Conservation (phyloP, 2,888 invertebrate species). For the Drosophila picticornis region DNA sequence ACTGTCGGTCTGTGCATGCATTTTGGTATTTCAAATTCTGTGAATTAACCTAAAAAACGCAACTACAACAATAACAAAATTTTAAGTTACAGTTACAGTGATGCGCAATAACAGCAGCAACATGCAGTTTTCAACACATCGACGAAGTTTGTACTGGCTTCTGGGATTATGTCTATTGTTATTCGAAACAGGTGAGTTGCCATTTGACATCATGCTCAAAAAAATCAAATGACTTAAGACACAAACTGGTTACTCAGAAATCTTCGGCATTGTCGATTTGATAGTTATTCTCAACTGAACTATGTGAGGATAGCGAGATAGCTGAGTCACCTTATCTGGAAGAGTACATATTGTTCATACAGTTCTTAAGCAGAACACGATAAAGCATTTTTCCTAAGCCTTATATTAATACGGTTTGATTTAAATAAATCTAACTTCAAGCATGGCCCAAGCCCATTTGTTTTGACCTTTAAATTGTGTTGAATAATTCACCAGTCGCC, state of each 20-base stretch:
- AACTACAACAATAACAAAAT: constrained; percentile 64
- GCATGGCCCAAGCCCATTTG: background rate
- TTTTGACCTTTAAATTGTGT: background rate
- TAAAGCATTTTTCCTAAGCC: constrained; percentile 11
- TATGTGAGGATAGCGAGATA: constrained; percentile 4
- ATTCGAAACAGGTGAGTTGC: constrained; percentile 82
- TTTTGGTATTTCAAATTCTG: constrained; percentile 70
- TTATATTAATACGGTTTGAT: constrained; percentile 13
- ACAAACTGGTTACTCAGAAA: constrained; percentile 34
- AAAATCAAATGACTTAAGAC: constrained; percentile 48
- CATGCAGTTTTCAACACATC: constrained; percentile 79
- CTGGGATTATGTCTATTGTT: constrained; percentile 83
- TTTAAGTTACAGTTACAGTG: constrained; percentile 71
- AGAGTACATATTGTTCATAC: constrained; percentile 27
- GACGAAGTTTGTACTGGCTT: constrained; percentile 80
- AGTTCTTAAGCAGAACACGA: constrained; percentile 9
- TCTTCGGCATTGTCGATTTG: background rate
- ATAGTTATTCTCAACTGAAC: background rate
- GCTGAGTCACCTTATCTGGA: constrained; percentile 23
- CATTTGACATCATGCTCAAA: constrained; percentile 20
- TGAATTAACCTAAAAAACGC: constrained; percentile 70
- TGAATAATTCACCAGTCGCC: background rate
- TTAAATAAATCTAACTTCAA: constrained; percentile 1
- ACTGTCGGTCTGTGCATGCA: constrained; percentile 47
- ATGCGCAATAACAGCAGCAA: constrained; percentile 68